Evolutionary conservation across 2,888 invertebrate genomes (phyloP).

Genomic region (Prenolepis imparis): DNA sequence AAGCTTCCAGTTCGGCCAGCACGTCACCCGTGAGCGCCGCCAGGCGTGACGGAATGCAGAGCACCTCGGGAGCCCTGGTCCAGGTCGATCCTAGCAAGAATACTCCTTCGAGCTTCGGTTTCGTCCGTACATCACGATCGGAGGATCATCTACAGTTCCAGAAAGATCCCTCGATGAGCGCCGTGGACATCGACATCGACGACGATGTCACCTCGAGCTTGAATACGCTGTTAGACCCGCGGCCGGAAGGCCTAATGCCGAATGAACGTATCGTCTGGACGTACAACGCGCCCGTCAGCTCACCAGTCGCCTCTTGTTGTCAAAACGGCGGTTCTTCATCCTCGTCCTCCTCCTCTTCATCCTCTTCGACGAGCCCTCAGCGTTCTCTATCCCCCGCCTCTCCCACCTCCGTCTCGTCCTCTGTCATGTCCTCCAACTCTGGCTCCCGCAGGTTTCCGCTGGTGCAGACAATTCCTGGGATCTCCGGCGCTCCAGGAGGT

Average conservation of each 20-base stretch:
- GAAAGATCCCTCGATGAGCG: constrained; percentile 92
- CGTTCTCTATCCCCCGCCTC: constrained; percentile 92
- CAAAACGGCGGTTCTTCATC: constrained; percentile 87
- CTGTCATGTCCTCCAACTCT: constrained; percentile 93
- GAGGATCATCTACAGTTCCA: constrained; percentile 96
- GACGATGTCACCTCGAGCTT: constrained; percentile 97
- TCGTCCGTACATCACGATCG: constrained; percentile 95
- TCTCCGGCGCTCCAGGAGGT: constrained; percentile 68
- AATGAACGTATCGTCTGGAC: constrained; percentile 95
- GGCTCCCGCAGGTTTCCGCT: constrained; percentile 89
- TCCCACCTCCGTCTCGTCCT: constrained; percentile 95
- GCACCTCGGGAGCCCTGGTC: constrained; percentile 62
- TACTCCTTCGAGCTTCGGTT: constrained; percentile 83
- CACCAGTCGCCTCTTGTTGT: constrained; percentile 88
- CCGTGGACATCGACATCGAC: constrained; percentile 96
- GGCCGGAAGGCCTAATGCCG: constrained; percentile 88
- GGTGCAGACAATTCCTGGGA: constrained; percentile 69
- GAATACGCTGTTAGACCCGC: constrained; percentile 95
- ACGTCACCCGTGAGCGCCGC: constrained; percentile 88
- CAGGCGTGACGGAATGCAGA: constrained; percentile 86
- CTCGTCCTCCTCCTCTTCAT: constrained; percentile 79
- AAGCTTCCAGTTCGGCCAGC: constrained; percentile 87
- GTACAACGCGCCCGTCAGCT: constrained; percentile 94
- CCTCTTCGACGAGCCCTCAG: constrained; percentile 84
- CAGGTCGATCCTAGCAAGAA: constrained; percentile 69